Evolutionary conservation across 2,888 invertebrate species (phyloP), one percentile per base, ranked within the genome.

Genomic region (Linyphia triangularis): DNA sequence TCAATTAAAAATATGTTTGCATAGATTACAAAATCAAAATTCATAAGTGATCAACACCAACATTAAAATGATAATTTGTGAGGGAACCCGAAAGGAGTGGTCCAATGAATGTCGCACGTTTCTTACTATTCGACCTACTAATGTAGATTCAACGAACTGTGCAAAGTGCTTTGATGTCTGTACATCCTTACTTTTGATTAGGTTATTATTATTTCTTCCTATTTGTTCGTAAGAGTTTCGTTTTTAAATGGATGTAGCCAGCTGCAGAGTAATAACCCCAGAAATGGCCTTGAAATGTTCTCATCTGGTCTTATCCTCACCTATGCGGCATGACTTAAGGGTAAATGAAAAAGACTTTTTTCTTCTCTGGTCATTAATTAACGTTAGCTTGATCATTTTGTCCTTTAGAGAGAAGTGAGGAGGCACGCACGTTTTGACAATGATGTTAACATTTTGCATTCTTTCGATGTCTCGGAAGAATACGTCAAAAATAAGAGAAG

Each of bases 281-380:
- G 19, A 67, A 65, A 69, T 79, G 79, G 33, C 79, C 79, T 79
- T 67, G 79, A 79, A 67, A 57, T 33, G 43, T 79, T 57, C 30
- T 79, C 57, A 37, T 40, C 57, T 65, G n/a, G 30, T 79, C 67
- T 51, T 79, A 57, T 79, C 79, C 22, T 67, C 79, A 79, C 67
- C 43, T 43, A 43, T 51, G 51, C 70, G 28, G 10, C 43, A 70
- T 70, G 70, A 51, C 70, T 70, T 70, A 24, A 70, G 70, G 70
- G 70, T 24, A 65, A 65, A 30, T 65, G 16, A 40, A 72, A 51
- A 22, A 10, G 30, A 73, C 57, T 61, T 16, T 19, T 75, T 75
- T 51, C 75, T 10, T 75, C 33, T 28, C 19, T 30, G 30, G 75
- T 75, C 75, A 75, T 75, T 73, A 73, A 73, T 73, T 75, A 75